Evolutionary conservation across 2,797 vertebrate species (phyloP).

Genomic region (Spinibarbus caldwelli): DNA sequence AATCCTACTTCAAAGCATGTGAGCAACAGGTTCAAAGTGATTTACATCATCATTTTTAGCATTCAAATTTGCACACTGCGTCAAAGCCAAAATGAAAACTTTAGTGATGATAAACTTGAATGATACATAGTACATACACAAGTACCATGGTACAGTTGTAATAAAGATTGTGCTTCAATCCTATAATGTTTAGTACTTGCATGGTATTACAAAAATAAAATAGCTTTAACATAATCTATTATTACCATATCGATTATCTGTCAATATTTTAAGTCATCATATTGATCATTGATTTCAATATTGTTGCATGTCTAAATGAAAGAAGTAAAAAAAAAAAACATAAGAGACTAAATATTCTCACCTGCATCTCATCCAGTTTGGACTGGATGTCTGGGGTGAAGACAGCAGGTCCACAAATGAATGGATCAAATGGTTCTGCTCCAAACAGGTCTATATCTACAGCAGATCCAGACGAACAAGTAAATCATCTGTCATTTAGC

Average conservation of each 20-base stretch:
- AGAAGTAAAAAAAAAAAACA: not conserved
- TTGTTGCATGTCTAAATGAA: not conserved
- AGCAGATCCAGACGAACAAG: slow-evolving; percentile 51
- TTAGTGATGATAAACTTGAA: too few species aligned
- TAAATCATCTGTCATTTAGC: not conserved
- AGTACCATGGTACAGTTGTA: not conserved
- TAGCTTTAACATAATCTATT: not conserved
- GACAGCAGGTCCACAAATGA: slow-evolving; percentile 83
- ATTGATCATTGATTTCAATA: not conserved
- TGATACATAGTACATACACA: not conserved
- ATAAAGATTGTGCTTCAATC: not conserved
- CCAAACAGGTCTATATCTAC: slow-evolving; percentile 88
- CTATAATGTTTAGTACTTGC: not conserved
- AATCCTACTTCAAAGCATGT: slow-evolving; percentile 28
- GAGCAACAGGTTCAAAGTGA: not conserved
- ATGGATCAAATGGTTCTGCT: slow-evolving; percentile 89
- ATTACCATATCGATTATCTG: not conserved
- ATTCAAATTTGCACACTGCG: not conserved
- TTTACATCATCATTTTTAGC: not conserved
- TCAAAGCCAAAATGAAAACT: not conserved
- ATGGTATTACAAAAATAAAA: not conserved
- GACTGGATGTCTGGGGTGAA: slow-evolving; percentile 89
- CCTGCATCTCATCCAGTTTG: slow-evolving; percentile 91
- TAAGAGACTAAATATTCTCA: slow-evolving; percentile 62
- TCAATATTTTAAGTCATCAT: not conserved